A percentile compares a stretch with the other conserved stretches of the same genome.
phyloP scores from a whole-genome alignment of 2,888 invertebrate species.

The Caenorhabditis sp. region DNA sequence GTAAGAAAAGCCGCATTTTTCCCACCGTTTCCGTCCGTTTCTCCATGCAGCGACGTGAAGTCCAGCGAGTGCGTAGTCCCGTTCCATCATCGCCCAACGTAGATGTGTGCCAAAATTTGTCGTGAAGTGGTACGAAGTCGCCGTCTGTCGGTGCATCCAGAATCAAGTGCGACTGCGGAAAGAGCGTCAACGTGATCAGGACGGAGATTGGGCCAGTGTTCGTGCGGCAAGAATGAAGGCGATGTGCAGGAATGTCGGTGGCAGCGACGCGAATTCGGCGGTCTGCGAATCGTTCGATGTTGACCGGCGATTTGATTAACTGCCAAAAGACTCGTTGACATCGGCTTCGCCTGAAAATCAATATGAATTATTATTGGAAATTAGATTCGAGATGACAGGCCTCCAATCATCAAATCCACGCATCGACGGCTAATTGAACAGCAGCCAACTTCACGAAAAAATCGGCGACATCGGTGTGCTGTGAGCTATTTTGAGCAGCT shows the following conservation, averaged over 20 bases:
- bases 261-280: too few relatives aligned
- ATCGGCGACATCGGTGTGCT: constrained; percentile 86
- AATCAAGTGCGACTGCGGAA: constrained; percentile 78
- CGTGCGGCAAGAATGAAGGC: constrained; percentile 84
- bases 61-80: too few relatives aligned
- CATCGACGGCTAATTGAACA: too few relatives aligned
- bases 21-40: constrained; percentile 51
- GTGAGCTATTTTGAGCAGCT: constrained; percentile 16
- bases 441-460: too few relatives aligned
- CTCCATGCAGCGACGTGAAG: constrained; percentile 94
- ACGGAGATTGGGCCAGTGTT: constrained; percentile 90
- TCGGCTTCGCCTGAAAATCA: too few relatives aligned
- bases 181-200: constrained; percentile 87
- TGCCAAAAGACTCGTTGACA: too few relatives aligned
- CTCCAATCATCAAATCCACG: constrained; percentile 88
- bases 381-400: too few relatives aligned
- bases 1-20: too few relatives aligned
- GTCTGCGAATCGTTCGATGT: too few relatives aligned
- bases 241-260: constrained; percentile 89
- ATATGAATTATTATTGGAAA: too few relatives aligned
- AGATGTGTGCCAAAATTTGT: constrained; percentile 85
- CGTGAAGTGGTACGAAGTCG: constrained; percentile 80
- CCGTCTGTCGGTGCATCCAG: constrained; percentile 84
- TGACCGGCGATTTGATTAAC: too few relatives aligned
- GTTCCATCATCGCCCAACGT: constrained; percentile 85